A percentile compares a stretch with the other conserved stretches of the same genome.
phyloP scores from a whole-genome alignment of 2,888 invertebrate species.

The Cepaea hortensis region DNA sequence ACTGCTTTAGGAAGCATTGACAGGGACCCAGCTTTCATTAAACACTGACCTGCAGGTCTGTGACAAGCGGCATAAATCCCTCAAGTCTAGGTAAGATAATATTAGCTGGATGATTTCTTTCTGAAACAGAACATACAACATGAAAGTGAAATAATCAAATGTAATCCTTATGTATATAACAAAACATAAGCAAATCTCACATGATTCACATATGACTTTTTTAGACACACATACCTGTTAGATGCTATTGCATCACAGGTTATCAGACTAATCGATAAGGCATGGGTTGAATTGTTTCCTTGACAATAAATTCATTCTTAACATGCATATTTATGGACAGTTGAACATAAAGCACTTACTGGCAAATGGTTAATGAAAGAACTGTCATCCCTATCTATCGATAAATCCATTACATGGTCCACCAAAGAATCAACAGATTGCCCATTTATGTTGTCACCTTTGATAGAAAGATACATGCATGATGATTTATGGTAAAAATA shows the following conservation, averaged over 20 bases:
- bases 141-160: not conserved
- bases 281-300: not conserved
- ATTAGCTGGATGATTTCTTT: slow-evolving; percentile 89
- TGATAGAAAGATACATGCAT: not conserved
- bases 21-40: not conserved
- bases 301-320: not conserved
- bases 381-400: slow-evolving; percentile 13
- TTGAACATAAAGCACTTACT: slow-evolving; percentile 22
- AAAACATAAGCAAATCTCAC: no score
- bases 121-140: slow-evolving; percentile 79
- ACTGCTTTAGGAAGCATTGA: no score
- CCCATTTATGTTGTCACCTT: slow-evolving; percentile 6
- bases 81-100: slow-evolving; percentile 87
- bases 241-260: no score
- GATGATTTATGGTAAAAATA: not conserved
- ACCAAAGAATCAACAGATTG: slow-evolving; percentile 19
- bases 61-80: slow-evolving; percentile 86
- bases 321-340: not conserved
- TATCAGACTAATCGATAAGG: not conserved
- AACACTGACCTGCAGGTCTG: slow-evolving; percentile 82
- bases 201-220: no score
- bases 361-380: slow-evolving; percentile 36
- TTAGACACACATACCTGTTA: no score
- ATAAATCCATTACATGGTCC: slow-evolving; percentile 13
- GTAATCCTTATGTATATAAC: no score